Evolutionary conservation across 2,888 invertebrate species (phyloP).

Genomic region (Ryuthela nishihirai): DNA sequence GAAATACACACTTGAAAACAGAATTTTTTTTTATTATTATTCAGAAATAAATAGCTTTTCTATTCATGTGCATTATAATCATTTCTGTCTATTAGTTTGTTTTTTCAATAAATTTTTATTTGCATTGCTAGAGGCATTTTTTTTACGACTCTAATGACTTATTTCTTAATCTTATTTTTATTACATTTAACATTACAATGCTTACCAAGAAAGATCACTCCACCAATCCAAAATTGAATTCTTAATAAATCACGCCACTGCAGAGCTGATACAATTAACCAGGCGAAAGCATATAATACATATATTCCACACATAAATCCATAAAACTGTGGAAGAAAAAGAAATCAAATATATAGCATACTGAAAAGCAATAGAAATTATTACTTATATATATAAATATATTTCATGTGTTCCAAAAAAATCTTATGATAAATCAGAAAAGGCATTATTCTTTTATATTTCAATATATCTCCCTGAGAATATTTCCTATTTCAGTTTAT

Average conservation of each 20-base stretch:
- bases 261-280: conserved; percentile 76
- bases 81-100: no score
- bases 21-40: no score
- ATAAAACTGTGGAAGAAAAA: conserved; percentile 65
- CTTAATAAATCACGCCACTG: conserved; percentile 88
- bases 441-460: background rate
- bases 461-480: no score
- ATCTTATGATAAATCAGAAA: background rate
- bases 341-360: background rate
- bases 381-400: background rate
- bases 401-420: background rate
- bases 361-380: background rate
- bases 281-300: conserved; percentile 71
- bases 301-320: conserved; percentile 85
- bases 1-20: no score
- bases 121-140: no score
- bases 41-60: no score
- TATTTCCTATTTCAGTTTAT: no score
- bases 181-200: no score
- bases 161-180: no score
- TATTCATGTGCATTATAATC: no score
- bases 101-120: no score
- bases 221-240: conserved; percentile 95
- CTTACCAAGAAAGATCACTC: conserved; percentile 75
- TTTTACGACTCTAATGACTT: no score